Conservation (phyloP, 2,888 invertebrate species). For the Masnerella sp. region DNA sequence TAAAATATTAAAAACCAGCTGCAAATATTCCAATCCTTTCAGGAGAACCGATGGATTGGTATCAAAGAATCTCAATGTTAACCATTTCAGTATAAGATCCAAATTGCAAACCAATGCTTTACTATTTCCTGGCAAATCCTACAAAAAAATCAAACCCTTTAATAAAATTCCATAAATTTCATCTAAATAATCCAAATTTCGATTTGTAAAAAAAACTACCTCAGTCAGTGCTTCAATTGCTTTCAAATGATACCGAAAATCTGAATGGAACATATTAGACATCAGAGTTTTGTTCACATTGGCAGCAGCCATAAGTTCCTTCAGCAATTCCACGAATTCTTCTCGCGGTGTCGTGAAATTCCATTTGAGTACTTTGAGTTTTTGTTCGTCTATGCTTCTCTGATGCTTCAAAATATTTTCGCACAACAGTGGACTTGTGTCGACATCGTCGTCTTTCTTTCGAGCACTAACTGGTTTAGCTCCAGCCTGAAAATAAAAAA, state of each 20-base stretch:
- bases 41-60: constrained; percentile 98
- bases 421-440: constrained; percentile 83
- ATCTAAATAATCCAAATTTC: not conserved
- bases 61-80: constrained; percentile 97
- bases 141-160: constrained; percentile 57
- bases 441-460: constrained; percentile 92
- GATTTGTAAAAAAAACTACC: constrained; percentile 68
- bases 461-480: constrained; percentile 76
- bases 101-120: constrained; percentile 92
- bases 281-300: constrained; percentile 92
- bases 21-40: constrained; percentile 95
- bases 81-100: constrained; percentile 97
- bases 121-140: constrained; percentile 87
- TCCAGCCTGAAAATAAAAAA: constrained; percentile 53
- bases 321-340: constrained; percentile 95
- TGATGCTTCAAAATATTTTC: constrained; percentile 94
- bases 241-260: constrained; percentile 95
- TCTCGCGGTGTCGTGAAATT: constrained; percentile 95
- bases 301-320: constrained; percentile 92
- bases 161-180: no score
- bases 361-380: constrained; percentile 95
- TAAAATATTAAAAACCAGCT: constrained; percentile 88
- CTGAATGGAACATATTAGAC: constrained; percentile 95
- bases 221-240: constrained; percentile 94
- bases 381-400: constrained; percentile 95